A percentile compares a stretch with the other conserved stretches of the same genome.
Evolutionary conservation across 2,888 invertebrate genomes (phyloP).

Genomic region (Slavum lentiscoides): DNA sequence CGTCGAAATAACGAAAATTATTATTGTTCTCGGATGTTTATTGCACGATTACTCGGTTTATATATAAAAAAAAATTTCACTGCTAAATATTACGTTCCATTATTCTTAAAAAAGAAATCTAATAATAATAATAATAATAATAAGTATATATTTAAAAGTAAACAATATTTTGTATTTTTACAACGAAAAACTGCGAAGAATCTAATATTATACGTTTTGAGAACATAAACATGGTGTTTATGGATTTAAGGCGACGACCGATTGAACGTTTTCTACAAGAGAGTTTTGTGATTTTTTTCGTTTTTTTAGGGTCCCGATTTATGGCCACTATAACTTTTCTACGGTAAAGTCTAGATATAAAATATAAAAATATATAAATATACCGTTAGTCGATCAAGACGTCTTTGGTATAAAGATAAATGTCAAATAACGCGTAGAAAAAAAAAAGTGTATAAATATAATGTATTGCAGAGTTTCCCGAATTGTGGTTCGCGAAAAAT

Average conservation of each 20-base stretch:
- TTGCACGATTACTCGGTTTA: slow-evolving; percentile 39
- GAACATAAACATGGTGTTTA: not conserved
- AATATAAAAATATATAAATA: not conserved
- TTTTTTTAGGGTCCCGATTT: slow-evolving; percentile 22
- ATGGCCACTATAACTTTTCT: slow-evolving; percentile 1
- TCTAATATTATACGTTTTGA: not conserved
- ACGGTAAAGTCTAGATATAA: not conserved
- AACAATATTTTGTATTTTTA: no score
- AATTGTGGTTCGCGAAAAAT: no score
- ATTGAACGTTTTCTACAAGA: not conserved
- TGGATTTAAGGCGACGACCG: not conserved
- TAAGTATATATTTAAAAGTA: not conserved
- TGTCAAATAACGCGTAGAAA: not conserved
- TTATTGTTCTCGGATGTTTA: not conserved
- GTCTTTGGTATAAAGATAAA: not conserved
- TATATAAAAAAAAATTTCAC: slow-evolving; percentile 18
- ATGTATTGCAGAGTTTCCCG: no score
- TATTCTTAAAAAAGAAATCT: not conserved
- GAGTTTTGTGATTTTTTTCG: not conserved
- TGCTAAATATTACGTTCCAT: not conserved
- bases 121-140: not conserved
- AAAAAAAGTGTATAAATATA: no score
- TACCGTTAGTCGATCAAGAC: not conserved
- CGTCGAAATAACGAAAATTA: slow-evolving; percentile 12
- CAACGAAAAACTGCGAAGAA: not conserved